phyloP scores from a whole-genome alignment of 2,888 invertebrate species.

The Cantharis nigra region DNA sequence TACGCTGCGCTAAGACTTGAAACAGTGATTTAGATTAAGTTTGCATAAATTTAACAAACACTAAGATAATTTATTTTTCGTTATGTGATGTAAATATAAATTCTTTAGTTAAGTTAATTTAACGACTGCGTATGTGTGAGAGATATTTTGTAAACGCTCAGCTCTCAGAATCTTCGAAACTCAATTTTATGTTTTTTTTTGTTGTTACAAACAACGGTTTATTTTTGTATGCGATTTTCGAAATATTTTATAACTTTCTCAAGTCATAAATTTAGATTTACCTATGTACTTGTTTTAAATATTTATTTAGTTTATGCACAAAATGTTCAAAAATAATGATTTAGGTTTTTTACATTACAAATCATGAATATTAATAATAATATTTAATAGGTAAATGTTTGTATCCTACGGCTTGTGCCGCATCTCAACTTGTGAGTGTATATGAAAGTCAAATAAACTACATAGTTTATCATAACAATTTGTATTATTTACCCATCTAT shows the following conservation, averaged over 20 bases:
- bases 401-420: slow-evolving; percentile 59
- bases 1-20: slow-evolving; percentile 51
- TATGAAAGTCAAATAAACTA: slow-evolving; percentile 61
- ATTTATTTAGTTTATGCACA: slow-evolving; percentile 27
- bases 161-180: slow-evolving; percentile 10
- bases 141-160: slow-evolving; percentile 36
- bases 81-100: slow-evolving; percentile 53
- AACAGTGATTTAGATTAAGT: slow-evolving; percentile 55
- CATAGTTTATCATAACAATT: slow-evolving; percentile 57
- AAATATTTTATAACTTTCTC: slow-evolving; percentile 7
- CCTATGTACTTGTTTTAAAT: slow-evolving; percentile 31
- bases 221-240: slow-evolving; percentile 26
- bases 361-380: slow-evolving; percentile 60
- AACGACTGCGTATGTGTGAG: slow-evolving; percentile 49
- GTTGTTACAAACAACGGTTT: slow-evolving; percentile 25
- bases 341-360: slow-evolving; percentile 50
- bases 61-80: slow-evolving; percentile 46
- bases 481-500: slow-evolving; percentile 22
- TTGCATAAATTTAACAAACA: slow-evolving; percentile 40
- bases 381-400: slow-evolving; percentile 60
- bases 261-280: slow-evolving; percentile 20
- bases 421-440: slow-evolving; percentile 60
- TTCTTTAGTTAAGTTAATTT: slow-evolving; percentile 41
- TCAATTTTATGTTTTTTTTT: slow-evolving; percentile 15
- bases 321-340: slow-evolving; percentile 45